Percentiles rank a stretch among this genome's conserved stretches.
These are phyloP conservation scores for Chirona hameri DNA, from an alignment of 2,888 invertebrate genomes.

Conservation along the genomic window DNA sequence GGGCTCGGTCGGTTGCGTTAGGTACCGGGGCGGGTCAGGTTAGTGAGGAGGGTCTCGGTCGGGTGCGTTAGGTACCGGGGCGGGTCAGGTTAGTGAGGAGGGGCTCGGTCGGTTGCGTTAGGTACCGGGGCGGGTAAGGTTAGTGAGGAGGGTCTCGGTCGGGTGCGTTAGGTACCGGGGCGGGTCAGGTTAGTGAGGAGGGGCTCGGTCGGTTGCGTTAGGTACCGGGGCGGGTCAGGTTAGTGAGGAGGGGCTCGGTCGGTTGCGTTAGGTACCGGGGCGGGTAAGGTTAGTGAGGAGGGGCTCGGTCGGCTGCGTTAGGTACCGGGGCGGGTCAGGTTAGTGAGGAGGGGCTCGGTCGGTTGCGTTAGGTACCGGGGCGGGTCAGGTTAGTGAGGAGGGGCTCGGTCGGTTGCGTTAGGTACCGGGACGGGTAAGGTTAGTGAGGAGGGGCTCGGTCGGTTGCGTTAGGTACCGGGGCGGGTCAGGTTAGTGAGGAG, in stretches of 20 bases:
- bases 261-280: too few relatives aligned
- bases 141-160: slow-evolving; percentile 36
- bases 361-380: too few relatives aligned
- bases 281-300: slow-evolving; percentile 53
- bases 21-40: slow-evolving; percentile 55
- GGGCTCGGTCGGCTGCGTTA: too few relatives aligned
- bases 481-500: slow-evolving; percentile 55
- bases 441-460: slow-evolving; percentile 36
- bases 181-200: slow-evolving; percentile 55
- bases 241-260: slow-evolving; percentile 36
- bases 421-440: slow-evolving; percentile 52
- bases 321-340: slow-evolving; percentile 55
- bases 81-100: slow-evolving; percentile 55
- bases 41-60: slow-evolving; percentile 36
- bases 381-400: slow-evolving; percentile 55
- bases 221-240: slow-evolving; percentile 55
- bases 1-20: too few relatives aligned
- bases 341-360: slow-evolving; percentile 36
- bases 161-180: too few relatives aligned
- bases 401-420: too few relatives aligned
- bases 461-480: too few relatives aligned
- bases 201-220: too few relatives aligned
- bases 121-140: slow-evolving; percentile 52
- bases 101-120: too few relatives aligned
- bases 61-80: too few relatives aligned